phyloP scores from a whole-genome alignment of 1,140 invertebrate genomes.

The Venturia canescens region DNA sequence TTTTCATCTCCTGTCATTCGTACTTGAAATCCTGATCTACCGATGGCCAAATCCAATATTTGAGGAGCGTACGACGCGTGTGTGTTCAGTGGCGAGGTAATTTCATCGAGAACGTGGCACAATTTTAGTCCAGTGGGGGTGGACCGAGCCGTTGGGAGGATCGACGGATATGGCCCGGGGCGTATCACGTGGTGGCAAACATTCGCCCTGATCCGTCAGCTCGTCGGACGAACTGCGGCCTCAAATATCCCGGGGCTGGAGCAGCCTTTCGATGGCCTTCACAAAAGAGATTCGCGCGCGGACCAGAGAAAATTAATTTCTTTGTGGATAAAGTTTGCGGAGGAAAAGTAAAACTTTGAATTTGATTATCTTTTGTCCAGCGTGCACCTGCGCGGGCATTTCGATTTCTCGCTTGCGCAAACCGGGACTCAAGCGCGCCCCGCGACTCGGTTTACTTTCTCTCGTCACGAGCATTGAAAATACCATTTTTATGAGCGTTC shows the following conservation, averaged over 20 bases:
- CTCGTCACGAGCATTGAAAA: too few relatives aligned
- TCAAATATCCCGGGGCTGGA: slow-evolving; percentile 67
- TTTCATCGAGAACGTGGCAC: not conserved
- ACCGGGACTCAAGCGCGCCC: too few relatives aligned
- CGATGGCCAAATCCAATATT: slow-evolving; percentile 25
- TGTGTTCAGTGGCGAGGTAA: slow-evolving; percentile 12
- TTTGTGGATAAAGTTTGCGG: not conserved
- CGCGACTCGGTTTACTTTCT: too few relatives aligned
- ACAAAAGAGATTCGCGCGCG: not conserved
- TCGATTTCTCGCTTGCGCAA: too few relatives aligned
- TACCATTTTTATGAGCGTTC: too few relatives aligned
- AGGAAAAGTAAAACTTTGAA: too few relatives aligned
- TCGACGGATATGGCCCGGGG: slow-evolving; percentile 63
- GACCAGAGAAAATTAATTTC: not conserved
- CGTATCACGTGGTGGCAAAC: slow-evolving; percentile 72
- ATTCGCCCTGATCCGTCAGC: slow-evolving; percentile 53
- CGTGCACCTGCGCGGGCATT: too few relatives aligned
- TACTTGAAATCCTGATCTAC: not conserved
- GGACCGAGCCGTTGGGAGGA: slow-evolving; percentile 63
- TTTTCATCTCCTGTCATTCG: not conserved
- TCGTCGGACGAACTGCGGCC: slow-evolving; percentile 49
- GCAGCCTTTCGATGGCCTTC: not conserved
- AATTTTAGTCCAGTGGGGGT: slow-evolving; percentile 43
- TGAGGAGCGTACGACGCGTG: not conserved
- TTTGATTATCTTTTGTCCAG: too few relatives aligned